These are phyloP conservation scores for Cotesia congregata DNA, from an alignment of 2,888 invertebrate species.

Conservation along the genomic window DNA sequence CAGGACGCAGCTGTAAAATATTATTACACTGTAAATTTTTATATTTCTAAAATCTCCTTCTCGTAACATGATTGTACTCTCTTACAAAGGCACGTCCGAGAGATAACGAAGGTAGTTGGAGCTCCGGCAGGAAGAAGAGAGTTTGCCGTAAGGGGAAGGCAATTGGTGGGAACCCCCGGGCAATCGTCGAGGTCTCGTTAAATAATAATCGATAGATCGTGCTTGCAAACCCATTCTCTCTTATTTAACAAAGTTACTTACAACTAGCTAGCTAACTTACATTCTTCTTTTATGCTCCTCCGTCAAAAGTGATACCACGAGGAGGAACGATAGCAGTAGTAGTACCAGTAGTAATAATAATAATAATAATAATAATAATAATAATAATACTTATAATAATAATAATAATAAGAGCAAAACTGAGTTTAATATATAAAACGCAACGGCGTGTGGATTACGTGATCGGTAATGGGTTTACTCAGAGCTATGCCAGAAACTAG, in stretches of 20 bases:
- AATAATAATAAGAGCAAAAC: not conserved
- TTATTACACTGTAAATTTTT: not conserved
- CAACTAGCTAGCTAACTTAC: constrained; percentile 1
- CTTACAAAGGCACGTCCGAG: constrained; percentile 28
- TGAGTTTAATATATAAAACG: not conserved
- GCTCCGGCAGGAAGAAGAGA: constrained; percentile 12
- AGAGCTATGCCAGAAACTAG: not conserved
- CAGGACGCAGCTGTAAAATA: not conserved
- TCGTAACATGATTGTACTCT: not conserved
- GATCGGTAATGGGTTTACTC: constrained; percentile 26
- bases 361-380: no score
- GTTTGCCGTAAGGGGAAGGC: constrained; percentile 35
- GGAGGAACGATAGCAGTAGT: no score
- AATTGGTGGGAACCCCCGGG: constrained; percentile 27
- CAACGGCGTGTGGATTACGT: constrained; percentile 28
- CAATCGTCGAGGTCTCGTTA: constrained; percentile 33
- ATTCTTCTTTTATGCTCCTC: not conserved
- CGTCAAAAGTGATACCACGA: not conserved
- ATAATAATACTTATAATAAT: no score
- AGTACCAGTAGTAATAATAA: no score
- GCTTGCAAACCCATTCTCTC: not conserved
- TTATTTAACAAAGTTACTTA: constrained; percentile 4
- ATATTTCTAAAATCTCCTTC: not conserved
- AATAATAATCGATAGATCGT: constrained; percentile 41
- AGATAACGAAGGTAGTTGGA: constrained; percentile 39